These are phyloP conservation scores for Notarius quadriscutis DNA, from an alignment of 2,113 vertebrate genomes.

Conservation along the genomic window DNA sequence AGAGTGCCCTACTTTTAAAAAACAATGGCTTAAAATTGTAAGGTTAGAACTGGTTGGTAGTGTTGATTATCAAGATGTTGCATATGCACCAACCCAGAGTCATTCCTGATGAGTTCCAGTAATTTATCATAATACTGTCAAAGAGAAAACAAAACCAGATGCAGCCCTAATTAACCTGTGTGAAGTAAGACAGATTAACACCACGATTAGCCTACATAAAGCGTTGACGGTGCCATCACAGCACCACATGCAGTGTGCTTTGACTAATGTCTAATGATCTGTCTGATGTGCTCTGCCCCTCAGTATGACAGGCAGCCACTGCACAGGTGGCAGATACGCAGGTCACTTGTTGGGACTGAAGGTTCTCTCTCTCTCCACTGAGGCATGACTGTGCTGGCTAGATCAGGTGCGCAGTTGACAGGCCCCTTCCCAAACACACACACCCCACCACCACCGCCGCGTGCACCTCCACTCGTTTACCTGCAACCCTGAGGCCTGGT, in stretches of 20 bases:
- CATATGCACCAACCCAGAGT: neutral
- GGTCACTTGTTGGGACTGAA: conserved; percentile 32
- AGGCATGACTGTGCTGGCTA: conserved; percentile 48
- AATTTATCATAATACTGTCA: neutral
- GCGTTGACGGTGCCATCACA: neutral
- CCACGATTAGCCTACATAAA: conserved; percentile 1
- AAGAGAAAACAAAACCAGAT: conserved; percentile 7
- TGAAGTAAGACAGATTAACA: neutral
- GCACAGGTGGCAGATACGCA: conserved; percentile 55
- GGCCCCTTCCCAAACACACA: conserved; percentile 18
- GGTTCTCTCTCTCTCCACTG: conserved; percentile 42
- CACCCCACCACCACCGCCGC: neutral
- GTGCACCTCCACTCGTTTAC: conserved; percentile 32
- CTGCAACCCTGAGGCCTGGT: conserved; percentile 44
- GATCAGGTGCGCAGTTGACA: conserved; percentile 52
- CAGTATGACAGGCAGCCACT: conserved; percentile 28
- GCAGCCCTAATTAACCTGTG: conserved; percentile 3
- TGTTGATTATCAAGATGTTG: neutral
- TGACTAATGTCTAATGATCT: conserved; percentile 35
- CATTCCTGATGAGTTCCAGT: neutral
- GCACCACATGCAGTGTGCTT: conserved; percentile 15
- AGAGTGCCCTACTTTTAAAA: neutral
- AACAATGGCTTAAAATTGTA: conserved; percentile 15
- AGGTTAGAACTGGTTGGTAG: neutral
- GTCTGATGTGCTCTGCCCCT: conserved; percentile 20